Evolutionary conservation across 2,113 vertebrate genomes (phyloP), one percentile per base, ranked within the genome.

Genomic region (Eudyptes chrysolophus): DNA sequence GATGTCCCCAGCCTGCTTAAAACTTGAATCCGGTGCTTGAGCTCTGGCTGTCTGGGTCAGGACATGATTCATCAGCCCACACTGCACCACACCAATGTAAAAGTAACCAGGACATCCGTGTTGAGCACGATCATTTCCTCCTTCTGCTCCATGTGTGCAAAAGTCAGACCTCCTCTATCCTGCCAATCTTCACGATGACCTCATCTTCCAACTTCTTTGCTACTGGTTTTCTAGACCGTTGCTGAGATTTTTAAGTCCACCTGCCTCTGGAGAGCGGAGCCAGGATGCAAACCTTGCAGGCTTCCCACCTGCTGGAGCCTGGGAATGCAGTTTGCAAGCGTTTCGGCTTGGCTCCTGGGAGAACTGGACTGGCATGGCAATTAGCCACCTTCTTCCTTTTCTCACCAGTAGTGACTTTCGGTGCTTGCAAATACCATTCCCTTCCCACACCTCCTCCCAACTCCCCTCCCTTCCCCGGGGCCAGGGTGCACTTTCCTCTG

Each of bases 371-470:
- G 72, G 93, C 80, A 86, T 34, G 93, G 71, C 89, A 96, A 95
- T 96, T 86, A 96, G 76, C 68, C 54, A 66, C 71, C 38, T 64
- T 82, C 82, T 84, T 95, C 79, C 75, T 79, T 86, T 93, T 94
- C 83, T 86, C 94, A 89, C n/a, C 3, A 3, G 30, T 16, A 29
- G 83, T 89, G 91, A 94, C 83, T 90, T 92, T 81, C n/a, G 5
- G 19, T 62, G 60, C 60, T 92, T 95, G 91, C 86, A 96, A 94
- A 97, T 90, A 95, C 38, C 84, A 46, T 91, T 96, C 80, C 55
- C 91, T 96, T 97, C 94, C 95, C 96, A 97, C 93, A 97, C 80
- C 42, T 83, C 70, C 71, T 92, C 86, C 75, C 71, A 84, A 6
- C 19, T 46, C 58, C 51, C 48, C 65, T 96, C 93, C 94, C 72